A percentile compares a stretch with the other conserved stretches of the same genome.
Conservation (phyloP, 2,797 vertebrate genomes). For the Euthynnus affinis region DNA sequence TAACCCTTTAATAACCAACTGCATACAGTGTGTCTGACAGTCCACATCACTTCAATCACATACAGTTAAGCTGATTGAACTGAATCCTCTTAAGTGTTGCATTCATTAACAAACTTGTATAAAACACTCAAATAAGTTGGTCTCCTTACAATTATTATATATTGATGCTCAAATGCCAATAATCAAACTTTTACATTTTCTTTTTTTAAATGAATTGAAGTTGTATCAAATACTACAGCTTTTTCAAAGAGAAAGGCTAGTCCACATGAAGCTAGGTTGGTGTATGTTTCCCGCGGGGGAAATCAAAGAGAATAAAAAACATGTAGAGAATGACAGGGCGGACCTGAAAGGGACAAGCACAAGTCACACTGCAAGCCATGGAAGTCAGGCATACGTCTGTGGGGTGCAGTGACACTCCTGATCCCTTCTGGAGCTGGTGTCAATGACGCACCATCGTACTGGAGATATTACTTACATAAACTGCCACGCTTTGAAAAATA, state of each 20-base stretch:
- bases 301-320: constrained; percentile 18
- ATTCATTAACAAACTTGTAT: constrained; percentile 16
- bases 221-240: not conserved
- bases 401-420: not conserved
- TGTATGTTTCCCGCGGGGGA: not conserved
- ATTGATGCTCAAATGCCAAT: not conserved
- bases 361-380: constrained; percentile 22
- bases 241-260: not conserved
- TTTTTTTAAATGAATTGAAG: constrained; percentile 13
- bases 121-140: constrained; percentile 28
- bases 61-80: not conserved
- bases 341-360: constrained; percentile 5
- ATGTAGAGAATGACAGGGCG: not conserved
- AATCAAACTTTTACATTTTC: not conserved
- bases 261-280: not conserved
- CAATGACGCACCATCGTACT: not conserved
- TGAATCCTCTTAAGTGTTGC: not conserved
- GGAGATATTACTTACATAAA: not conserved
- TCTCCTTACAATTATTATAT: constrained; percentile 4
- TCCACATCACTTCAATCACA: constrained; percentile 4
- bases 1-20: constrained; percentile 24
- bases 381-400: not conserved
- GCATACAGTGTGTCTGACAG: constrained; percentile 26
- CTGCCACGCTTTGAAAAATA: not conserved
- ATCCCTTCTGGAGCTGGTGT: not conserved